phyloP scores from a whole-genome alignment of 2,888 invertebrate genomes.

The Liposcelis brunnea region DNA sequence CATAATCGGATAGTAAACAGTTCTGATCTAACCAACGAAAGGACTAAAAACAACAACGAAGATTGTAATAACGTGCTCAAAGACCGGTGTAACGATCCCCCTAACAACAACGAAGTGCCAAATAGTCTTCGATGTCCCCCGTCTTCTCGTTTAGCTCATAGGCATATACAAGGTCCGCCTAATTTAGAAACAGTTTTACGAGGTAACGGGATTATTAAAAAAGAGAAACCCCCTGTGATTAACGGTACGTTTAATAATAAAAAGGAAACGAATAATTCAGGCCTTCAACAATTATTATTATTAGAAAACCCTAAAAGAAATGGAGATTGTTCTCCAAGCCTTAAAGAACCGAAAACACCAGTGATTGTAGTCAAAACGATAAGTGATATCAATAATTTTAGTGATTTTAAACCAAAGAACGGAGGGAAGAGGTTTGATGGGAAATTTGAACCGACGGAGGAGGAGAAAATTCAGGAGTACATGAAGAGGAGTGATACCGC shows the following conservation, averaged over 20 bases:
- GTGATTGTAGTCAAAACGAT: slow-evolving; percentile 5
- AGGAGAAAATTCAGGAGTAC: slow-evolving; percentile 29
- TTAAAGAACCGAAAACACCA: slow-evolving; percentile 7
- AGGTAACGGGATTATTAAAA: slow-evolving; percentile 1
- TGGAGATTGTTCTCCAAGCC: slow-evolving; percentile 2
- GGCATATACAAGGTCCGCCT: slow-evolving; percentile 1
- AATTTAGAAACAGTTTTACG: slow-evolving; percentile 3
- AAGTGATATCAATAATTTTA: slow-evolving; percentile 1
- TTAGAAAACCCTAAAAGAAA: not conserved
- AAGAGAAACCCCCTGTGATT: not conserved
- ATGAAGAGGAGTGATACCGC: slow-evolving; percentile 33
- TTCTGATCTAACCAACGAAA: too few relatives aligned
- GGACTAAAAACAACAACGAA: too few relatives aligned
- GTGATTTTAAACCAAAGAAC: not conserved
- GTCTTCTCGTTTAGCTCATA: too few relatives aligned
- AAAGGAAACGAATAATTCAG: not conserved
- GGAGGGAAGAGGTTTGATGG: slow-evolving; percentile 16
- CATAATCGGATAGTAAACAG: too few relatives aligned
- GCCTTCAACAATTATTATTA: slow-evolving; percentile 8
- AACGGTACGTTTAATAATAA: not conserved
- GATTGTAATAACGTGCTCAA: too few relatives aligned
- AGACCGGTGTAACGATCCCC: too few relatives aligned
- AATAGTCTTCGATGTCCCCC: too few relatives aligned
- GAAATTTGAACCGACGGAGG: slow-evolving; percentile 9
- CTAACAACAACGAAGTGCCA: too few relatives aligned